phyloP scores from a whole-genome alignment of 2,888 invertebrate species.

The Caenorhabditis parvicauda region DNA sequence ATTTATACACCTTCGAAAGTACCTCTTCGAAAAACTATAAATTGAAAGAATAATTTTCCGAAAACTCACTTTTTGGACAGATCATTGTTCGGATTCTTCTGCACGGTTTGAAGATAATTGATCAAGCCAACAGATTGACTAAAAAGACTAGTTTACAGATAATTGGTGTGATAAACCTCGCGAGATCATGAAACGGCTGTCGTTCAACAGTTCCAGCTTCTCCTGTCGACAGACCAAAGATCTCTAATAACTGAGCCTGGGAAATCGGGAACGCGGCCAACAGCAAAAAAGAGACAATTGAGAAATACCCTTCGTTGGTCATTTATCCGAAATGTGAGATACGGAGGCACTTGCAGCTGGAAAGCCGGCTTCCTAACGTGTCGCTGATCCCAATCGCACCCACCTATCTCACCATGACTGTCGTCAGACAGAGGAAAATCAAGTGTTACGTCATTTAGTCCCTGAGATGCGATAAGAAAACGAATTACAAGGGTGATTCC shows the following conservation, averaged over 20 bases:
- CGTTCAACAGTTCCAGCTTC: slow-evolving; percentile 41
- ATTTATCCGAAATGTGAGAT: too few species aligned
- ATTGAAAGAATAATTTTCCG: neutral
- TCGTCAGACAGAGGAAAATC: too few species aligned
- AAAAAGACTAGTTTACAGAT: slow-evolving; percentile 1
- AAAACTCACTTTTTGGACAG: slow-evolving; percentile 32
- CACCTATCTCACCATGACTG: too few species aligned
- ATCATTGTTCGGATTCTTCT: slow-evolving; percentile 42
- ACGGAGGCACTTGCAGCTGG: too few species aligned
- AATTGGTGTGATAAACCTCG: slow-evolving; percentile 20
- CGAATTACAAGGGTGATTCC: too few species aligned
- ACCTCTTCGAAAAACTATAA: neutral
- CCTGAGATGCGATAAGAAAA: too few species aligned
- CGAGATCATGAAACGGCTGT: slow-evolving; percentile 41
- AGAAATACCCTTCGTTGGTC: too few species aligned
- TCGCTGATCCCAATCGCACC: too few species aligned
- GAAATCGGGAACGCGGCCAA: too few species aligned
- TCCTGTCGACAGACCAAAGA: slow-evolving; percentile 44
- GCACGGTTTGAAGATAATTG: slow-evolving; percentile 39
- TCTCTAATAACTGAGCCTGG: slow-evolving; percentile 38
- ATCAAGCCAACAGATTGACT: slow-evolving; percentile 47
- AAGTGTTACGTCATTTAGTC: too few species aligned
- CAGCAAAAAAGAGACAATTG: too few species aligned
- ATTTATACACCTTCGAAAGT: neutral
- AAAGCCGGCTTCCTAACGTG: too few species aligned